A percentile compares a stretch with the other conserved stretches of the same genome.
phyloP scores from a whole-genome alignment of 1,140 invertebrate species.

The Drosophila tani region DNA sequence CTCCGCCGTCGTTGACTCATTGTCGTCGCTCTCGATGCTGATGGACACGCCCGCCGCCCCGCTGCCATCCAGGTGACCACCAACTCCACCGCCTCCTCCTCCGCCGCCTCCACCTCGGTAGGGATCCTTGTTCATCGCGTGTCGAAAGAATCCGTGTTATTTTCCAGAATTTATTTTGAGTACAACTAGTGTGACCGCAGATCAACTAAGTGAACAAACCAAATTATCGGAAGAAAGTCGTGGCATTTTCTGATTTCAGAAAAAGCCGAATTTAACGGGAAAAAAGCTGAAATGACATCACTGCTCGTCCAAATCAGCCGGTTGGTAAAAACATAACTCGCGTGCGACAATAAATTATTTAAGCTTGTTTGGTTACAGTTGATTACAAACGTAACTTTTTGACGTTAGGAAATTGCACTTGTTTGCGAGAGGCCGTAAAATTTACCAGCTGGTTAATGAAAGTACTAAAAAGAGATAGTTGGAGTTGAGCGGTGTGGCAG shows the following conservation, averaged over 20 bases:
- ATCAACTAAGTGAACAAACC: too few relatives aligned
- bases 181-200: slow-evolving; percentile 9
- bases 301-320: too few relatives aligned
- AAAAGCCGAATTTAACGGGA: too few relatives aligned
- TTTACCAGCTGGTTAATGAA: neutral
- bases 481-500: neutral
- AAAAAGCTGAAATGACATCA: too few relatives aligned
- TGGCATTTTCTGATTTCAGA: too few relatives aligned
- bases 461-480: neutral
- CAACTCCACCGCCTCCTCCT: slow-evolving; percentile 32
- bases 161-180: slow-evolving; percentile 17
- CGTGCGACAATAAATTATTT: too few relatives aligned
- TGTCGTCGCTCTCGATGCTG: slow-evolving; percentile 72
- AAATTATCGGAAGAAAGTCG: too few relatives aligned
- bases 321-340: too few relatives aligned
- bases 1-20: slow-evolving; percentile 75
- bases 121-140: slow-evolving; percentile 66
- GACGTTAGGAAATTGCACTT: too few relatives aligned
- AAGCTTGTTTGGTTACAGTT: too few relatives aligned
- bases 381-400: too few relatives aligned
- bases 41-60: slow-evolving; percentile 47
- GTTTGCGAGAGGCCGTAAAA: too few relatives aligned
- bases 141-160: neutral
- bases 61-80: slow-evolving; percentile 7
- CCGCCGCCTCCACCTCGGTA: slow-evolving; percentile 36